A percentile compares a stretch with the other conserved stretches of the same genome.
Conservation (phyloP, 2,113 vertebrate genomes). For the Emydocephalus ijimae region DNA sequence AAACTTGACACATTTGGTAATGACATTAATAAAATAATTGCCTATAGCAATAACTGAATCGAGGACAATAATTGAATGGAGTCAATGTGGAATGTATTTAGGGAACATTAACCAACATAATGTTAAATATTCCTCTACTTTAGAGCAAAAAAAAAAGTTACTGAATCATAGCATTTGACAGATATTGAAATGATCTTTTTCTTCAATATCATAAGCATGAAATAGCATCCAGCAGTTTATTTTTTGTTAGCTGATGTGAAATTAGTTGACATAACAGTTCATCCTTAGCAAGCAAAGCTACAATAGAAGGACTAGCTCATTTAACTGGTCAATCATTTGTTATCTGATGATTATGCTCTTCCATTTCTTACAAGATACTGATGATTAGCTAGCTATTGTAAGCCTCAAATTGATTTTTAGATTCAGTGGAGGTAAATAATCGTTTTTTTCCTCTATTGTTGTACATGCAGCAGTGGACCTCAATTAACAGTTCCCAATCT, state of each 20-base stretch:
- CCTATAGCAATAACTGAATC: not conserved
- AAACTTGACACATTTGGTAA: not conserved
- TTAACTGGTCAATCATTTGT: not conserved
- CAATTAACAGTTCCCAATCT: not conserved
- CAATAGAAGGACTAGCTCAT: not conserved
- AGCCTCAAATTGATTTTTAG: not conserved
- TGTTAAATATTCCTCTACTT: not conserved
- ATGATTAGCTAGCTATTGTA: not conserved
- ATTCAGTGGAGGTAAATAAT: not conserved
- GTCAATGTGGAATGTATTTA: not conserved
- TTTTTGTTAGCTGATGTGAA: not conserved
- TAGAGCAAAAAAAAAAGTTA: not conserved
- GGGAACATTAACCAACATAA: not conserved
- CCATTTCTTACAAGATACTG: not conserved
- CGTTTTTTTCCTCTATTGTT: not conserved
- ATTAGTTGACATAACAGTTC: not conserved
- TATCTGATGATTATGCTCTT: not conserved
- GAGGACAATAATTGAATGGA: not conserved
- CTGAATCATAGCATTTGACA: not conserved
- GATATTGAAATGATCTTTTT: not conserved
- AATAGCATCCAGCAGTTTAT: not conserved
- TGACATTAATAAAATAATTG: not conserved
- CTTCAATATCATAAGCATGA: not conserved
- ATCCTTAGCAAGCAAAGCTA: not conserved
- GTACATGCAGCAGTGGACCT: not conserved